Evolutionary conservation across 2,113 vertebrate species (phyloP).

Genomic region (Atractosteus spatula): DNA sequence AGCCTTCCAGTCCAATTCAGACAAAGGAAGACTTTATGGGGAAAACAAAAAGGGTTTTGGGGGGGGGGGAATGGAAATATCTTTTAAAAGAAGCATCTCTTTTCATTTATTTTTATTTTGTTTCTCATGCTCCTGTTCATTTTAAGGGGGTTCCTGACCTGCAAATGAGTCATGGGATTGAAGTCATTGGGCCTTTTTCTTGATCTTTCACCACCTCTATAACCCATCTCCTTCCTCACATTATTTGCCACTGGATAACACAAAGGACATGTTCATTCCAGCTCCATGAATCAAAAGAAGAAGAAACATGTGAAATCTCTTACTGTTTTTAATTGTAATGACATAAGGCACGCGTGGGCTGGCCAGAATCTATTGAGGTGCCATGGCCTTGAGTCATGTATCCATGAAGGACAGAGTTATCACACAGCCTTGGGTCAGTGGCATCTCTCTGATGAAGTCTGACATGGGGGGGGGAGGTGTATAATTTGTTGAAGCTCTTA

Average conservation of each 20-base stretch:
- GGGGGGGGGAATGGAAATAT: background rate
- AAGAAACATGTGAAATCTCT: constrained; percentile 31
- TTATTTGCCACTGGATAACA: constrained; percentile 29
- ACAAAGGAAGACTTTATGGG: constrained; percentile 28
- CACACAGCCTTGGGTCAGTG: background rate
- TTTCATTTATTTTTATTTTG: too few species aligned
- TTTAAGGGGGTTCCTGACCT: background rate
- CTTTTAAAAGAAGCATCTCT: too few species aligned
- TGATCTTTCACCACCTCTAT: background rate
- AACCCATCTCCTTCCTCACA: background rate
- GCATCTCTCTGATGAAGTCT: background rate
- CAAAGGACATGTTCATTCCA: constrained; percentile 34
- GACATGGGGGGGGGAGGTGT: background rate
- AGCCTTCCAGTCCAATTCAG: constrained; percentile 5
- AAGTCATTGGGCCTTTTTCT: constrained; percentile 20
- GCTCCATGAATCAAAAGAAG: constrained; percentile 19
- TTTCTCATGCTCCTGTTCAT: too few species aligned
- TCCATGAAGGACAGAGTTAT: background rate
- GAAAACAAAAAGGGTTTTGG: background rate
- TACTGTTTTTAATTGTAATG: constrained; percentile 10
- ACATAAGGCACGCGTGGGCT: constrained; percentile 14
- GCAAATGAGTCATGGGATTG: constrained; percentile 14
- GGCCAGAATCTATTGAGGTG: constrained; percentile 15
- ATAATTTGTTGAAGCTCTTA: background rate
- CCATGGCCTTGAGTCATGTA: constrained; percentile 23